Evolutionary conservation across 1,140 invertebrate species (phyloP).

Genomic region (Archegozetes longisetosus): DNA sequence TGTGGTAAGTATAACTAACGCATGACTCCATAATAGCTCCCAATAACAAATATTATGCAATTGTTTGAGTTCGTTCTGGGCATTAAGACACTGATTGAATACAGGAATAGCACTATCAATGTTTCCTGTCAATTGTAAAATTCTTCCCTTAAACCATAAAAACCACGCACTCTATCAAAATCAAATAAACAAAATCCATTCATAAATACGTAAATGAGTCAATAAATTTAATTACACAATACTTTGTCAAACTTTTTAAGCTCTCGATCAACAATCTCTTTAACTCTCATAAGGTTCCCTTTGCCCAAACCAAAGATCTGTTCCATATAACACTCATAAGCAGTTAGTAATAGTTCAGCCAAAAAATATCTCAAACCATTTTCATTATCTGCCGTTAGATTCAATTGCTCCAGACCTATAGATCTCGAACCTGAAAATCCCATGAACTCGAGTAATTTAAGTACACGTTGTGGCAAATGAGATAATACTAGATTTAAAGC

Average conservation of each 20-base stretch:
- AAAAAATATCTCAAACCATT: background rate
- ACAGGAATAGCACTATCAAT: background rate
- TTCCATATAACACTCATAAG: slow-evolving; percentile 2
- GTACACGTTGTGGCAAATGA: slow-evolving; percentile 59
- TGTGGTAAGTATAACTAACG: background rate
- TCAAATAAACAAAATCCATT: background rate
- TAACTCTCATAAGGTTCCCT: too few species aligned
- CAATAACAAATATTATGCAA: slow-evolving; percentile 2
- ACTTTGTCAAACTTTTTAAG: background rate
- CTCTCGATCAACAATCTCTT: background rate
- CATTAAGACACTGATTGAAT: background rate
- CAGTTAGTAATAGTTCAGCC: background rate
- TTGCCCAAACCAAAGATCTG: slow-evolving; percentile 1
- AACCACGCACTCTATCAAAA: slow-evolving; percentile 2
- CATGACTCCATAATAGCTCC: slow-evolving; percentile 8
- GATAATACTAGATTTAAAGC: slow-evolving; percentile 38
- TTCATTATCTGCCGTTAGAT: background rate
- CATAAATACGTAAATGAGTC: background rate
- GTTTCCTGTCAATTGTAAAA: background rate
- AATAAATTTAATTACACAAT: background rate
- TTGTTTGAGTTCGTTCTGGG: slow-evolving; percentile 5
- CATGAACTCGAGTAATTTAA: slow-evolving; percentile 79
- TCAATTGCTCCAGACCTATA: background rate
- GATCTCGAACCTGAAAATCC: slow-evolving; percentile 65
- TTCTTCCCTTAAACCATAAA: slow-evolving; percentile 2